phyloP scores from a whole-genome alignment of 1,140 invertebrate genomes.

The Macrosteles quadrilineatus region DNA sequence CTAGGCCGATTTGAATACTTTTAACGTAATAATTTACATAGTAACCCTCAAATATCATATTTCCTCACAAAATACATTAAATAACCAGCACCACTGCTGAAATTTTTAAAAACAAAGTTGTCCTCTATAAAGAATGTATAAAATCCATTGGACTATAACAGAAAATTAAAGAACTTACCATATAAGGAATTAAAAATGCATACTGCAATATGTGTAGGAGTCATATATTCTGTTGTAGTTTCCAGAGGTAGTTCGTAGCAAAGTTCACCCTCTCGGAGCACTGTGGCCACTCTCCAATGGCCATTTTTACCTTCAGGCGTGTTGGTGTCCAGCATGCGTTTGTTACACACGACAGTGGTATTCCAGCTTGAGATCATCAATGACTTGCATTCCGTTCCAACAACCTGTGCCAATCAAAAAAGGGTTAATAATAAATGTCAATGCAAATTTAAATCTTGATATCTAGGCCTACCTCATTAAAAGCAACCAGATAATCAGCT shows the following conservation, averaged over 20 bases:
- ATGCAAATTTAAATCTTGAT: no score
- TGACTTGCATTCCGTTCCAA: not conserved
- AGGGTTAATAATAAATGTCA: no score
- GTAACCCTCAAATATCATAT: no score
- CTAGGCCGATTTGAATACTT: no score
- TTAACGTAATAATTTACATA: no score
- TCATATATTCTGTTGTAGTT: not conserved
- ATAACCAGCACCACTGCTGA: no score
- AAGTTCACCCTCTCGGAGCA: not conserved
- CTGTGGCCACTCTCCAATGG: not conserved
- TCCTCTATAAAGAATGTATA: no score
- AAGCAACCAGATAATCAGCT: no score
- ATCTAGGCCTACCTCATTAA: no score
- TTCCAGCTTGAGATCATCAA: not conserved
- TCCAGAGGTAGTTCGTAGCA: not conserved
- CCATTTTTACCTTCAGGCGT: not conserved
- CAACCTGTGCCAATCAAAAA: not conserved
- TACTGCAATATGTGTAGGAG: not conserved
- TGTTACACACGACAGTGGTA: not conserved
- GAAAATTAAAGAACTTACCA: not conserved
- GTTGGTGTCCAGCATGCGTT: not conserved
- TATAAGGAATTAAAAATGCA: not conserved
- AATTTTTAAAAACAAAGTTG: no score
- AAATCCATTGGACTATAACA: no score
- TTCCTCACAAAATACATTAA: no score